Evolutionary conservation across 2,888 invertebrate genomes (phyloP), one percentile per base, ranked within the genome.

Genomic region (Tholera decimalis): DNA sequence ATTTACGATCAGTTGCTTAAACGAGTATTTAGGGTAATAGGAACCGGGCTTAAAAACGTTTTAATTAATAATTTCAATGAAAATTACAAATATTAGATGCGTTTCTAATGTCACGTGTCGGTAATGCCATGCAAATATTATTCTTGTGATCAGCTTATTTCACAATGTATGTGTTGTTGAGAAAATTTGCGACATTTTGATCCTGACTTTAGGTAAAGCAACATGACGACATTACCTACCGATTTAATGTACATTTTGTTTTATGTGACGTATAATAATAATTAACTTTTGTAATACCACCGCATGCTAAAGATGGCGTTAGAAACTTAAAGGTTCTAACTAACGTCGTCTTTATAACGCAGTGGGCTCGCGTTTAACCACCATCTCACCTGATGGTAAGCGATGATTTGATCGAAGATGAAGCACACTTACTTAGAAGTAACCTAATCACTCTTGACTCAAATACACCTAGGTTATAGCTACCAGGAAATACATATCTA

Each of bases 51-150:
- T 56, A 22, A 22, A 54, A 43, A 50, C 53, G 3, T 33, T 33
- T 49, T 26, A 54, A 50, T 61, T 44, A 22, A 18, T 13, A 0
- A 55, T 70, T 70, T 13, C 54, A 54, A 70, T 62, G 54, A 44
- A 39, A 50, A 70, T 50, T 28, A 24, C 22, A 20, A 20, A 24
- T 9, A 24, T 69, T n/a, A 35, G 20, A 44, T 28, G 44, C 9
- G 13, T 50, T 44, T 69, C 8, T 39, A 44, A 69, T 41, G 54
- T 26, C 20, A 3, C n/a, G 1, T 26, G 49, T 44, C 2, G 4
- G 22, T 50, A 62, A 69, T 50, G 22, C 18, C 9, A 69, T 62
- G 53, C 11, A 13, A 44, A 69, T 46, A 22, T 1, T 50, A 69
- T 66, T 37, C 43, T 35, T 9, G 24, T n/a, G 35, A 18, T 35